Evolutionary conservation across 2,113 vertebrate species (phyloP).

Genomic region (Oplegnathus fasciatus): DNA sequence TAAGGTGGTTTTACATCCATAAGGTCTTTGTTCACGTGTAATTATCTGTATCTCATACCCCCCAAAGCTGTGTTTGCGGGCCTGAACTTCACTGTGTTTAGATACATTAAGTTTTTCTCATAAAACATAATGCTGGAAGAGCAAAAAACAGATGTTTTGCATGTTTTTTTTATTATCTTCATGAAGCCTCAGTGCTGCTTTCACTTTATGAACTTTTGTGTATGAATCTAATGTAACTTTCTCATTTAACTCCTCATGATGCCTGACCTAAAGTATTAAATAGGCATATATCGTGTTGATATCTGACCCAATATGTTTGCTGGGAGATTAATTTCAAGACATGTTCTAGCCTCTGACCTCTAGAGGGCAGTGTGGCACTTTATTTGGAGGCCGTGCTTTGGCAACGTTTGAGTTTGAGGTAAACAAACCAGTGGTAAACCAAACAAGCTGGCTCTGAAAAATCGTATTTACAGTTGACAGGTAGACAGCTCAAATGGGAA

Average conservation of each 20-base stretch:
- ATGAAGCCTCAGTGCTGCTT: not conserved
- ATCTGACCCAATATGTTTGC: not conserved
- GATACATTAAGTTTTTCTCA: not conserved
- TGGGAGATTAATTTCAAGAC: not conserved
- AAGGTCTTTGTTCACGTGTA: not conserved
- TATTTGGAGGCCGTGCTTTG: not conserved
- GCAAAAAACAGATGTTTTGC: no score
- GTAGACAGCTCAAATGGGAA: not conserved
- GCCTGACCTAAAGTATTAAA: not conserved
- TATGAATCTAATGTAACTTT: not conserved
- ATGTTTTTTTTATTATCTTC: no score
- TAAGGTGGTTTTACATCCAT: not conserved
- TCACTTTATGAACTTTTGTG: no score
- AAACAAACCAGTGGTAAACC: not conserved
- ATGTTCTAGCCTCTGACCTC: not conserved
- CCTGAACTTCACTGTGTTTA: no score
- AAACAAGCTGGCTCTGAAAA: not conserved
- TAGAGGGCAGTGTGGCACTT: slow-evolving; percentile 57
- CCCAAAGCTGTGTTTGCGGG: not conserved
- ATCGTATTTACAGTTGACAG: not conserved
- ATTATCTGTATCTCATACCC: not conserved
- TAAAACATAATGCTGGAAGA: not conserved
- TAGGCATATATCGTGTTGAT: not conserved
- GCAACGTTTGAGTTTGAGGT: not conserved
- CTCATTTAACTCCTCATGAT: not conserved